Evolutionary conservation across 1,140 invertebrate species (phyloP).

Genomic region (Periplaneta americana): DNA sequence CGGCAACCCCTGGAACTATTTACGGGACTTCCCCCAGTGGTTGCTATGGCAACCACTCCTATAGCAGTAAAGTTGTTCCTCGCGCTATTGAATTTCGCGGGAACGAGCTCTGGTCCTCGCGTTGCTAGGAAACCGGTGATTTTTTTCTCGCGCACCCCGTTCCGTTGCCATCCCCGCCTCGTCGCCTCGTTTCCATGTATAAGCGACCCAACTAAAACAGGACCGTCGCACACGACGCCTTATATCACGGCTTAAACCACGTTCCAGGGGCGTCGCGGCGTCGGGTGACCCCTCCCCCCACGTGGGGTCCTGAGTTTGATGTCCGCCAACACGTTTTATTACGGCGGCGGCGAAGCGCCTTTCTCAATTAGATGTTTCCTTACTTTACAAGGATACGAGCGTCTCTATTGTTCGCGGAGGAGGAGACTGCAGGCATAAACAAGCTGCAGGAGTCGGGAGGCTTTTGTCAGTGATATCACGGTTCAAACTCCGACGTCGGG

Average conservation of each 20-base stretch:
- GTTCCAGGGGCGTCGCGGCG: not conserved
- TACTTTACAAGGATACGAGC: no score
- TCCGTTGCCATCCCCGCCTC: not conserved
- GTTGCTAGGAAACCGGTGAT: conserved; percentile 5
- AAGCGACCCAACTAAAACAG: not conserved
- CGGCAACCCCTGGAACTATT: not conserved
- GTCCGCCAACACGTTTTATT: not conserved
- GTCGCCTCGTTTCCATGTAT: not conserved
- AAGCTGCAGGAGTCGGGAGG: no score
- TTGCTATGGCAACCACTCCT: not conserved
- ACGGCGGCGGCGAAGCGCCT: not conserved
- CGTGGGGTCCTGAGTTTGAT: not conserved
- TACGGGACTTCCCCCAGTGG: conserved; percentile 4
- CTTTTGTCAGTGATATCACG: no score
- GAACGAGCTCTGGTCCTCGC: not conserved
- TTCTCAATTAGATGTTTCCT: not conserved
- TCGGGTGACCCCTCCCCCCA: not conserved
- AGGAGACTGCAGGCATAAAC: no score
- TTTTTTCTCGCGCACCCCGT: not conserved
- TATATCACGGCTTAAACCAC: not conserved
- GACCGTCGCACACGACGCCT: not conserved
- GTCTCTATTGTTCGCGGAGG: no score
- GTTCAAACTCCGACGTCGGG: no score
- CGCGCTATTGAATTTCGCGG: conserved; percentile 12
- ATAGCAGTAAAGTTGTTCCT: not conserved